Evolutionary conservation across 2,888 invertebrate species (phyloP).

Genomic region (Mechanitis messenoides): DNA sequence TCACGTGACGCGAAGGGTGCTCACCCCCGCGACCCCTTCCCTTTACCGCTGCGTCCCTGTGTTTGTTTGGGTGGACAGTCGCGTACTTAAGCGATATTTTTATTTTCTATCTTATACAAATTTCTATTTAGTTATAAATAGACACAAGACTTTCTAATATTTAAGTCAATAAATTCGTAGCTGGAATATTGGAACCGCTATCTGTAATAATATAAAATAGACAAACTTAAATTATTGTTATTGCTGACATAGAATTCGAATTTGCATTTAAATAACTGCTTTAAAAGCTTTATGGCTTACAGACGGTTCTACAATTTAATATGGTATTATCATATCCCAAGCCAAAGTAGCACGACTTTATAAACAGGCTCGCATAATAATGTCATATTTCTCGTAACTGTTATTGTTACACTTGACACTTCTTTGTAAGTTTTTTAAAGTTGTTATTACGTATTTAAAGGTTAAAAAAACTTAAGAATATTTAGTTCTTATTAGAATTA

Average conservation of each 20-base stretch:
- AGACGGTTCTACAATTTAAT: conserved; percentile 22
- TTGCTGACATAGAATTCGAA: conserved; percentile 17
- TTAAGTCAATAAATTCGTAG: background rate
- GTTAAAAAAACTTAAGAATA: conserved; percentile 8
- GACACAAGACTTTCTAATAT: conserved; percentile 1
- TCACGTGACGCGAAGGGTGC: conserved; percentile 70
- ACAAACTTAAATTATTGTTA: background rate
- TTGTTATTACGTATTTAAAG: background rate
- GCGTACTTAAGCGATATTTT: conserved; percentile 40
- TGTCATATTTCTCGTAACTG: conserved; percentile 19
- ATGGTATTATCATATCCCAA: conserved; percentile 28
- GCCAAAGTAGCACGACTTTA: conserved; percentile 24
- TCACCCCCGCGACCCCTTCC: conserved; percentile 38
- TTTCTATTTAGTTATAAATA: background rate
- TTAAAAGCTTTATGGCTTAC: conserved; percentile 23
- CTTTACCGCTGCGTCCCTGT: conserved; percentile 38
- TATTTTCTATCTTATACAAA: conserved; percentile 5
- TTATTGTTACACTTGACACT: conserved; percentile 14
- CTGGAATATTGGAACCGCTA: too few relatives aligned
- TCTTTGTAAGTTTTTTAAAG: background rate
- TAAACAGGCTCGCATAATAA: conserved; percentile 17
- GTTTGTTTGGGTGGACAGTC: conserved; percentile 44
- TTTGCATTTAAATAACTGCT: conserved; percentile 30
- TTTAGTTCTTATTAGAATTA: too few relatives aligned
- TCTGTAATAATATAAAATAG: too few relatives aligned